These are phyloP conservation scores for Chondrosia reniformis DNA, from an alignment of 37 sponge, comb jelly and placozoan species.

Conservation along the genomic window DNA sequence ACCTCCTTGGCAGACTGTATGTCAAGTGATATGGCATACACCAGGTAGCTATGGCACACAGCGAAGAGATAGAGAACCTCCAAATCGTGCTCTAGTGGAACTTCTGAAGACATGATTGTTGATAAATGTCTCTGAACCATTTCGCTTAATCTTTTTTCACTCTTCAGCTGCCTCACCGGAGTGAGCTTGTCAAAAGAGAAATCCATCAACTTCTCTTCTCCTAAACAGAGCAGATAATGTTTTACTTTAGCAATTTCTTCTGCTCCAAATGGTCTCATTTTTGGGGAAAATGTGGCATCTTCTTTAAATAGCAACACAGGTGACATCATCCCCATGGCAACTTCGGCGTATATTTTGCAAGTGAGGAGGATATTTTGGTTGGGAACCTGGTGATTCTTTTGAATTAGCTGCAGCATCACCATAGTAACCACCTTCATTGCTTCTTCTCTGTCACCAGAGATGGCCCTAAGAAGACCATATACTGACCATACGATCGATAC, in stretches of 20 bases:
- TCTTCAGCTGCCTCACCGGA: not conserved
- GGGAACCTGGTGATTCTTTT: not conserved
- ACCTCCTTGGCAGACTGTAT: constrained; percentile 16
- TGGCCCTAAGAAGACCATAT: constrained; percentile 50
- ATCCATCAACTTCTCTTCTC: constrained; percentile 24
- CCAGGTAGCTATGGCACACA: constrained; percentile 43
- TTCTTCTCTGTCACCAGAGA: constrained; percentile 32
- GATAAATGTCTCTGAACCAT: not conserved
- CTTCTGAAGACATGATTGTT: too few relatives aligned
- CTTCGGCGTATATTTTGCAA: not conserved
- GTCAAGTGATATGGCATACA: constrained; percentile 37
- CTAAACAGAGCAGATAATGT: constrained; percentile 36
- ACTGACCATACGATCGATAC: constrained; percentile 50
- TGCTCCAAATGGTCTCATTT: not conserved
- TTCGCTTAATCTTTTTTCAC: not conserved
- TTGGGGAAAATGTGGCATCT: not conserved
- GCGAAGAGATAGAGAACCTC: not conserved
- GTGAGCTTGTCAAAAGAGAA: constrained; percentile 8
- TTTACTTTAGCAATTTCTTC: constrained; percentile 2
- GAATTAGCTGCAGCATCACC: not conserved
- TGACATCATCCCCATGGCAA: not conserved
- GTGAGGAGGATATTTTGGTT: not conserved
- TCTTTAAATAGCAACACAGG: not conserved
- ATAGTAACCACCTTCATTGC: constrained; percentile 29
- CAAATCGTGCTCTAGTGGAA: not conserved